Percentiles rank a stretch among this genome's conserved stretches.
Conservation (phyloP, 1,140 invertebrate genomes). For the Drosophila subobscura region DNA sequence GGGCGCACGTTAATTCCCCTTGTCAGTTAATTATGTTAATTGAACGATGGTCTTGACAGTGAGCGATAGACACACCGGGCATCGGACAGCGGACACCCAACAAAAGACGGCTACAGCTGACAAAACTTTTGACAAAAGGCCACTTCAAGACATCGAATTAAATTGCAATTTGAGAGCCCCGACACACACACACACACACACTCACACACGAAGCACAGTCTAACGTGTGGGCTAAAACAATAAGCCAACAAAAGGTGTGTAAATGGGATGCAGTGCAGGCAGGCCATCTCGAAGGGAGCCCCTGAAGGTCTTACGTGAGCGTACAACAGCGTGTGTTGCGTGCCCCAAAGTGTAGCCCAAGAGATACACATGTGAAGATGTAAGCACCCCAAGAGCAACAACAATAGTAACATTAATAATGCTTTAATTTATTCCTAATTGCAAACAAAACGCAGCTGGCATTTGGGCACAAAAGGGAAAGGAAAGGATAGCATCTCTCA, state of each 20-base stretch:
- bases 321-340: conserved; percentile 19
- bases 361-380: conserved; percentile 33
- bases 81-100: conserved; percentile 6
- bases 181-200: no score
- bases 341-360: conserved; percentile 42
- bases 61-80: conserved; percentile 55
- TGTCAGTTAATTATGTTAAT: conserved; percentile 80
- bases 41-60: conserved; percentile 79
- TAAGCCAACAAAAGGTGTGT: conserved; percentile 41
- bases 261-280: conserved; percentile 62
- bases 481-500: conserved; percentile 18
- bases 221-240: conserved; percentile 36
- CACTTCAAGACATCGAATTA: conserved; percentile 71
- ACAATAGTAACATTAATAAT: conserved; percentile 69
- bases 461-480: conserved; percentile 8
- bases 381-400: not conserved
- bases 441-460: conserved; percentile 50
- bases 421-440: conserved; percentile 75
- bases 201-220: not conserved
- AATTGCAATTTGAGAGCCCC: conserved; percentile 69
- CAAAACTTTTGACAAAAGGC: conserved; percentile 63
- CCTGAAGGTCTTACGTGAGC: conserved; percentile 78
- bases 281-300: conserved; percentile 21
- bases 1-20: conserved; percentile 60
- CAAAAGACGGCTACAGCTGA: conserved; percentile 46